phyloP scores from a whole-genome alignment of 2,888 invertebrate genomes.

The Protodeltote pygarga region DNA sequence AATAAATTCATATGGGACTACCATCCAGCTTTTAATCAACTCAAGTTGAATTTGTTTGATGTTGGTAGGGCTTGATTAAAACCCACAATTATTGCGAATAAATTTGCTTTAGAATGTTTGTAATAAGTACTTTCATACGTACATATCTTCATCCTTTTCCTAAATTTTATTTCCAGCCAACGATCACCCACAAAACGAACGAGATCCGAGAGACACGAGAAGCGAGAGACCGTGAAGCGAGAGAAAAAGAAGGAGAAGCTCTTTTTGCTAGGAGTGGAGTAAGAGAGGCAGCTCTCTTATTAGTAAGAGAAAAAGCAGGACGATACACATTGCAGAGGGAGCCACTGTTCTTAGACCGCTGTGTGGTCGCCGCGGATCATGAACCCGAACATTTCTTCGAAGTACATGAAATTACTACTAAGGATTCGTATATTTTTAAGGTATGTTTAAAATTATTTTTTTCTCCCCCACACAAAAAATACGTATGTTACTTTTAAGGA shows the following conservation, averaged over 20 bases:
- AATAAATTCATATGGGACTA: too few species aligned
- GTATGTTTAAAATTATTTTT: constrained; percentile 76
- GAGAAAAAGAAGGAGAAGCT: constrained; percentile 79
- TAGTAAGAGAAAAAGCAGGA: constrained; percentile 96
- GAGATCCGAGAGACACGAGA: constrained; percentile 86
- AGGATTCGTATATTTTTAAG: constrained; percentile 98
- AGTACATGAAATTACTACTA: constrained; percentile 96
- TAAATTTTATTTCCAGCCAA: constrained; percentile 83
- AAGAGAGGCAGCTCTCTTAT: constrained; percentile 94
- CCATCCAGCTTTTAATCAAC: too few species aligned
- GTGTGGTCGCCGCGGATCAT: constrained; percentile 96
- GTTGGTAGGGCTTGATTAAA: too few species aligned
- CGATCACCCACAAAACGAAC: constrained; percentile 89
- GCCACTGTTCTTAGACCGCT: constrained; percentile 95
- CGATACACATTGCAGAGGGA: constrained; percentile 95
- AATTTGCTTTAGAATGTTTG: too few species aligned
- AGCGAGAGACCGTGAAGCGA: constrained; percentile 78
- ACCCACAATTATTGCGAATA: too few species aligned
- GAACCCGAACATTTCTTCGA: constrained; percentile 98
- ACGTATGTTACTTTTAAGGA: too few species aligned
- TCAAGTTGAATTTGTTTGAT: too few species aligned
- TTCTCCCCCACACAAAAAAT: too few species aligned
- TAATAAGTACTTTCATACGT: too few species aligned
- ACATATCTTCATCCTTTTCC: too few species aligned
- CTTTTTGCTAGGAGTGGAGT: constrained; percentile 92